Evolutionary conservation across 2,888 invertebrate species (phyloP).

Genomic region (Tolmerus cingulatus): DNA sequence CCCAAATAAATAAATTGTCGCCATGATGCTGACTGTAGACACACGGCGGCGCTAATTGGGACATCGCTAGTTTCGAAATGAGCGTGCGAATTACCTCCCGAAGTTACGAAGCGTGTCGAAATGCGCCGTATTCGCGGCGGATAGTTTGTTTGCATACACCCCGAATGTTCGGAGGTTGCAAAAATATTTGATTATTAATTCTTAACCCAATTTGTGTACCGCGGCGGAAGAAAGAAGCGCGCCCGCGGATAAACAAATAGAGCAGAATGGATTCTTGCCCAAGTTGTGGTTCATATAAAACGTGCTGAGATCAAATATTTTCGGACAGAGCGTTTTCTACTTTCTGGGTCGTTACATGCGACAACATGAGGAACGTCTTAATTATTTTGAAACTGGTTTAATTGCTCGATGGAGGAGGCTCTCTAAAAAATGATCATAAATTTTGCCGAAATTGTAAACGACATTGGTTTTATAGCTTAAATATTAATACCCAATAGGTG

Average conservation of each 20-base stretch:
- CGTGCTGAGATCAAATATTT: neutral
- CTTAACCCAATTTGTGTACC: neutral
- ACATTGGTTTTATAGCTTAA: neutral
- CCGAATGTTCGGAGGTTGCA: neutral
- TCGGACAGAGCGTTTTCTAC: neutral
- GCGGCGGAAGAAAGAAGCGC: neutral
- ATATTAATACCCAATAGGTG: too few relatives aligned
- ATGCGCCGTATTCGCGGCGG: neutral
- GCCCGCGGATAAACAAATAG: neutral
- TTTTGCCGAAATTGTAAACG: neutral
- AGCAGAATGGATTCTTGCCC: neutral
- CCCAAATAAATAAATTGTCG: slow-evolving; percentile 3
- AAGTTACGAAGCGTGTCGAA: neutral
- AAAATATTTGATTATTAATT: neutral
- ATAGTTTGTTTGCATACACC: neutral
- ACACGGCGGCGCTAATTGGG: neutral
- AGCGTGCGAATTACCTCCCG: neutral
- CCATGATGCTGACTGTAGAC: neutral
- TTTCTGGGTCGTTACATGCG: neutral
- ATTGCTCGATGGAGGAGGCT: neutral
- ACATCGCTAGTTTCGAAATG: neutral
- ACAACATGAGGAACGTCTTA: neutral
- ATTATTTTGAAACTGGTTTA: neutral
- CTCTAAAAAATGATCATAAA: neutral
- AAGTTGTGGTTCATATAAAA: neutral